A percentile compares a stretch with the other conserved stretches of the same genome.
Conservation (phyloP, 2,888 invertebrate genomes). For the Pammene aurita region DNA sequence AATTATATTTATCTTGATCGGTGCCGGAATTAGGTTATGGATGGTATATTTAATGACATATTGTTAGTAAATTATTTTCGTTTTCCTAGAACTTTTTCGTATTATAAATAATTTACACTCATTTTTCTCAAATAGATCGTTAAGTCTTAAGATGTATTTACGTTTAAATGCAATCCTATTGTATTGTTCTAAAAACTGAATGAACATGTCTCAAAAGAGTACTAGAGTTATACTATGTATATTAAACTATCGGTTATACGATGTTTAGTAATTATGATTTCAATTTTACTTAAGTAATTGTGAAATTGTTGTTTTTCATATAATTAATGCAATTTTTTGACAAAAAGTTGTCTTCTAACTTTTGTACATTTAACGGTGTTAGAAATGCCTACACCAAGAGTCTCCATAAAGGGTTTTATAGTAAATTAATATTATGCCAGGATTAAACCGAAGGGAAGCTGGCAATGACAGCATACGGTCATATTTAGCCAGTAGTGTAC, state of each 20-base stretch:
- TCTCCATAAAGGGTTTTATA: slow-evolving; percentile 14
- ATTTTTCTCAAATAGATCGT: slow-evolving; percentile 33
- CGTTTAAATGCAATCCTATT: slow-evolving; percentile 3
- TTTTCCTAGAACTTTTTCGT: slow-evolving; percentile 34
- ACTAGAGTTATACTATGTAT: background rate
- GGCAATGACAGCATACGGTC: background rate
- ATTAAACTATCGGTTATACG: background rate
- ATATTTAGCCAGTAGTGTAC: background rate
- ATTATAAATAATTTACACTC: slow-evolving; percentile 29
- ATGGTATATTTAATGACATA: slow-evolving; percentile 1
- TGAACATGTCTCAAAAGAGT: slow-evolving; percentile 28
- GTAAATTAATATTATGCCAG: background rate
- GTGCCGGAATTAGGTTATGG: slow-evolving; percentile 25
- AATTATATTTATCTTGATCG: slow-evolving; percentile 14
- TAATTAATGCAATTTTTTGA: background rate
- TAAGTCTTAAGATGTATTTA: slow-evolving; percentile 18
- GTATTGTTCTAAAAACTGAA: slow-evolving; percentile 10
- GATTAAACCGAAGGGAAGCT: background rate
- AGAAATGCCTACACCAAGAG: background rate
- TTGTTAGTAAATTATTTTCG: slow-evolving; percentile 22
- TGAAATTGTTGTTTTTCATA: background rate
- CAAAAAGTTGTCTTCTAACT: background rate
- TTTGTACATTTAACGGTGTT: background rate
- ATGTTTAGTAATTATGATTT: background rate
- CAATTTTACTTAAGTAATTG: background rate